These are phyloP conservation scores for Etheostoma spectabile DNA, from an alignment of 2,113 vertebrate genomes.

Conservation along the genomic window DNA sequence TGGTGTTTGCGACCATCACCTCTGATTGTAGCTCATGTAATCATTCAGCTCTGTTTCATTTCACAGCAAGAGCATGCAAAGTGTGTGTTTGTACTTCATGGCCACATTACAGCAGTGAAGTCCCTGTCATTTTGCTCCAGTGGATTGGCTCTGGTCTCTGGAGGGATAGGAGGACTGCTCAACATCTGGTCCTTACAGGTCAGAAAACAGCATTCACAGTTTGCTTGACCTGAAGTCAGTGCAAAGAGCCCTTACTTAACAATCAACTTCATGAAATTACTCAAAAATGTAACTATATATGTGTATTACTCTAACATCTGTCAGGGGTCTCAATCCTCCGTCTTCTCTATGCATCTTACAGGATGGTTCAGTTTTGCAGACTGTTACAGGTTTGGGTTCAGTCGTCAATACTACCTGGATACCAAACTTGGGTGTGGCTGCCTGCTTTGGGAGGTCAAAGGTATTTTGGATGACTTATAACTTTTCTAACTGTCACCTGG, in stretches of 20 bases:
- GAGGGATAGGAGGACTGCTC: slow-evolving; percentile 85
- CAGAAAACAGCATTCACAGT: slow-evolving; percentile 23
- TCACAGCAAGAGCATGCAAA: slow-evolving; percentile 76
- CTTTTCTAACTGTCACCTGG: neutral
- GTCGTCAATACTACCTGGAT: slow-evolving; percentile 85
- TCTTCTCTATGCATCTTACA: slow-evolving; percentile 56
- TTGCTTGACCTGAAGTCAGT: neutral
- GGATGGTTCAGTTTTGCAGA: slow-evolving; percentile 87
- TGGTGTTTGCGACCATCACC: neutral
- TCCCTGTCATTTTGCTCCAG: slow-evolving; percentile 84
- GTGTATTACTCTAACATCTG: neutral
- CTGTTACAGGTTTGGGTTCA: slow-evolving; percentile 85
- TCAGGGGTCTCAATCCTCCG: neutral
- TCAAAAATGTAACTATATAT: neutral
- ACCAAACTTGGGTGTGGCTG: slow-evolving; percentile 83
- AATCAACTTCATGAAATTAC: neutral
- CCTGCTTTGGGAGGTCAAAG: slow-evolving; percentile 87
- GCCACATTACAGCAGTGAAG: slow-evolving; percentile 86
- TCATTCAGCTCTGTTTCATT: slow-evolving; percentile 19
- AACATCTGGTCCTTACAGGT: slow-evolving; percentile 89
- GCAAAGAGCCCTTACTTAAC: neutral
- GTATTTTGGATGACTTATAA: slow-evolving; percentile 59
- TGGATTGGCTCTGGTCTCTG: slow-evolving; percentile 84
- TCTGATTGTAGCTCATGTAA: neutral
- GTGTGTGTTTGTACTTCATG: slow-evolving; percentile 83